Evolutionary conservation across 2,113 vertebrate genomes (phyloP).

Genomic region (Conger conger): DNA sequence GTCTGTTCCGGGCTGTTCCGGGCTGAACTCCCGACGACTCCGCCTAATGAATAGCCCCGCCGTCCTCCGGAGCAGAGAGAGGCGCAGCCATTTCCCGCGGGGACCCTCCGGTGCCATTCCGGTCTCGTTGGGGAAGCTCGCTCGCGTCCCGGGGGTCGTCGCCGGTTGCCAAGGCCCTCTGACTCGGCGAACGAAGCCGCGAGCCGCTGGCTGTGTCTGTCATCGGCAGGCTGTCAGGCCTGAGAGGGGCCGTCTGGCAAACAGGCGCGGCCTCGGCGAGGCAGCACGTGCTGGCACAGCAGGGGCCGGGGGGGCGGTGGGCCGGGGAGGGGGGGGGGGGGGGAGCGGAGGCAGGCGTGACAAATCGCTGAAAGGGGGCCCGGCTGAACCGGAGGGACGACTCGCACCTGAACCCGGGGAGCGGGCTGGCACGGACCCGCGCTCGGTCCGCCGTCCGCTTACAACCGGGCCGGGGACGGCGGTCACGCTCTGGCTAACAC

Average conservation of each 20-base stretch:
- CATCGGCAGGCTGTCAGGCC: constrained; percentile 75
- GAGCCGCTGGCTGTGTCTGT: constrained; percentile 57
- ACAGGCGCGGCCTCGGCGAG: constrained; percentile 73
- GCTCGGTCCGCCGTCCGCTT: not conserved
- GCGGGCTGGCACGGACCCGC: not conserved
- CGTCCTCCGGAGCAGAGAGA: constrained; percentile 60
- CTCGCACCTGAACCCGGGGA: constrained; percentile 81
- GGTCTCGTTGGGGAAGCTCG: constrained; percentile 71
- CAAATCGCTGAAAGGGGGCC: constrained; percentile 83
- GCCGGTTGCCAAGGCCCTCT: constrained; percentile 66
- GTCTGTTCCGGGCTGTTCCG: constrained; percentile 39
- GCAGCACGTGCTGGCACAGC: constrained; percentile 85
- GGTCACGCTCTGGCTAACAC: not conserved
- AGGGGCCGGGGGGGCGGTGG: constrained; percentile 53
- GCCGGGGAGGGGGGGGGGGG: constrained; percentile 51
- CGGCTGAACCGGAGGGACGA: constrained; percentile 66
- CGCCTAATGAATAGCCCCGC: constrained; percentile 71
- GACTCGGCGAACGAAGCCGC: constrained; percentile 60
- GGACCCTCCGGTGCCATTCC: constrained; percentile 74
- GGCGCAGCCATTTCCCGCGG: constrained; percentile 65
- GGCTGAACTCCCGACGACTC: constrained; percentile 71
- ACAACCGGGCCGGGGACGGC: not conserved
- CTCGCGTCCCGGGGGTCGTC: constrained; percentile 60
- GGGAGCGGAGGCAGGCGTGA: constrained; percentile 68
- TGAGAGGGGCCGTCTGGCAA: constrained; percentile 77